Evolutionary conservation across 2,113 vertebrate species (phyloP).

Genomic region (Benitochromis conjunctus): DNA sequence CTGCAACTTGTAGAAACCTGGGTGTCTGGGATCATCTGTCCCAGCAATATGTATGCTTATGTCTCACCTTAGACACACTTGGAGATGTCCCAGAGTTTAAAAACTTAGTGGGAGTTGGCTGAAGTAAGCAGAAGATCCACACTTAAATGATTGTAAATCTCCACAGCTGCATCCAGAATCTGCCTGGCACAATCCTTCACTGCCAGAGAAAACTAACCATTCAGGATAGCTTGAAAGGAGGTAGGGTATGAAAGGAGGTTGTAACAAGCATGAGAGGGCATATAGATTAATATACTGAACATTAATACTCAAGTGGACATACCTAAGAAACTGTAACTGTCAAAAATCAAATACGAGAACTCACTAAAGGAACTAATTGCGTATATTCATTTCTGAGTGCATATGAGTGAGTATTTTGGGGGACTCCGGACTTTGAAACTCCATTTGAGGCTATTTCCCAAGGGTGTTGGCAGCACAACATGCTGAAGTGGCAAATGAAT

Average conservation of each 20-base stretch:
- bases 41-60: background rate
- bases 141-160: conserved; percentile 85
- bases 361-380: background rate
- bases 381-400: background rate
- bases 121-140: conserved; percentile 84
- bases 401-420: background rate
- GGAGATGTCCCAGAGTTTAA: conserved; percentile 84
- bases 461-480: conserved; percentile 81
- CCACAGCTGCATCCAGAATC: conserved; percentile 82
- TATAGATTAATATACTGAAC: background rate
- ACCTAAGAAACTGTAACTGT: background rate
- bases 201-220: conserved; percentile 76
- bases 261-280: background rate
- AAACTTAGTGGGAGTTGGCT: conserved; percentile 86
- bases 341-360: background rate
- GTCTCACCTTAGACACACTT: conserved; percentile 83
- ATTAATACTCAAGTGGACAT: background rate
- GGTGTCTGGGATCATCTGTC: background rate
- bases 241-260: background rate
- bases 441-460: conserved; percentile 81
- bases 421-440: conserved; percentile 79
- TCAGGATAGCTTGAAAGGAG: conserved; percentile 77
- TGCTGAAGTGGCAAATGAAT: conserved; percentile 83
- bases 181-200: conserved; percentile 74
- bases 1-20: background rate